A percentile compares a stretch with the other conserved stretches of the same genome.
phyloP scores from a whole-genome alignment of 2,888 invertebrate species.

The Ichneumoninae sp. region DNA sequence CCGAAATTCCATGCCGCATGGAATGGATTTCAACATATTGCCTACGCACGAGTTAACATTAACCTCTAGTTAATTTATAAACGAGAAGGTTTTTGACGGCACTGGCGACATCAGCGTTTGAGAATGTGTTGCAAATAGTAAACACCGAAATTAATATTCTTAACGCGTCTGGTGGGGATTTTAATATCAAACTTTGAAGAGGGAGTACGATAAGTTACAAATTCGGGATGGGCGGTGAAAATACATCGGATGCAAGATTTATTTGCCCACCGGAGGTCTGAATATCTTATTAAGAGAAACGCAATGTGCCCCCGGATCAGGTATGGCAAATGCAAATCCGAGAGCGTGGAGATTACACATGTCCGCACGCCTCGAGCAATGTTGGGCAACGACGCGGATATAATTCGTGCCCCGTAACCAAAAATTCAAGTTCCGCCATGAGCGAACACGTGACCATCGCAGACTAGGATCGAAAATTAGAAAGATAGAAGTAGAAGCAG shows the following conservation, averaged over 20 bases:
- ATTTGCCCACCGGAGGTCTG: not conserved
- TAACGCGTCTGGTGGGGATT: not conserved
- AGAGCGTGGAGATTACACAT: not conserved
- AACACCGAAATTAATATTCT: not conserved
- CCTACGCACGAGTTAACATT: no score
- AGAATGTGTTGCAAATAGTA: no score
- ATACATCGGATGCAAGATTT: not conserved
- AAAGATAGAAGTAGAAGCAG: not conserved
- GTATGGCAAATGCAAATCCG: constrained; percentile 25
- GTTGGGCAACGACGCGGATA: constrained; percentile 11
- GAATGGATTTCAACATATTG: no score
- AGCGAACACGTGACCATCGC: not conserved
- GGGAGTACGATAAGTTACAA: not conserved
- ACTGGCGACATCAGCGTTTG: no score
- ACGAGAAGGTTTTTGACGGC: no score
- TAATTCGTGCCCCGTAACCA: not conserved
- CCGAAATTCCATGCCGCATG: no score
- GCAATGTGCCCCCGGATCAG: not conserved
- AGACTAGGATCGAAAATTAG: not conserved
- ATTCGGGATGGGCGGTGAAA: not conserved
- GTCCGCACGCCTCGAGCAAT: not conserved
- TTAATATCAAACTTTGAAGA: not conserved
- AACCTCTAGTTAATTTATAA: no score
- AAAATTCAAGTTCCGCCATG: constrained; percentile 24
- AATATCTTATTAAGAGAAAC: not conserved